Percentiles rank a stretch among this genome's conserved stretches.
These are phyloP conservation scores for Kryptolebias marmoratus DNA, from an alignment of 2,113 vertebrate genomes.

Conservation along the genomic window DNA sequence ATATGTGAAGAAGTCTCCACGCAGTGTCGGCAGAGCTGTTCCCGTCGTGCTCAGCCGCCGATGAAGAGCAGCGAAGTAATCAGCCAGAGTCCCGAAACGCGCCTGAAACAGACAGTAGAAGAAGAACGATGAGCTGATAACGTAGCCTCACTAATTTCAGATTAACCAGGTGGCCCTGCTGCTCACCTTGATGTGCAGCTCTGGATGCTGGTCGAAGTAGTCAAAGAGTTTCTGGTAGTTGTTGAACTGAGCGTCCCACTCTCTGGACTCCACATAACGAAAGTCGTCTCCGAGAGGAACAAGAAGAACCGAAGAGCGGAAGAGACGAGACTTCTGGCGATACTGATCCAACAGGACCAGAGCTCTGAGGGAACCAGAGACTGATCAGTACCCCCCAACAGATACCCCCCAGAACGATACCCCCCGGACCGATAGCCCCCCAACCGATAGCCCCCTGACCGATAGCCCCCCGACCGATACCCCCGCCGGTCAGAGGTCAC, in stretches of 20 bases:
- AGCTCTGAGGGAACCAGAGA: conserved; percentile 76
- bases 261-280: conserved; percentile 86
- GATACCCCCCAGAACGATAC: background rate
- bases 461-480: too few relatives aligned
- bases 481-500: too few relatives aligned
- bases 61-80: conserved; percentile 88
- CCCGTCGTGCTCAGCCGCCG: conserved; percentile 51
- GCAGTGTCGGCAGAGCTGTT: conserved; percentile 80
- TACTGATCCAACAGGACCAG: conserved; percentile 91
- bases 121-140: background rate
- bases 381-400: background rate
- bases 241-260: conserved; percentile 91
- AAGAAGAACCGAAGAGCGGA: conserved; percentile 87
- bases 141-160: background rate
- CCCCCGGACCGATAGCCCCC: too few relatives aligned
- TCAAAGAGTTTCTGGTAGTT: conserved; percentile 94
- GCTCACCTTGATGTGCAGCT: conserved; percentile 88
- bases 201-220: conserved; percentile 88
- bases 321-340: conserved; percentile 94
- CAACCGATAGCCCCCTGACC: too few relatives aligned
- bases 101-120: conserved; percentile 74
- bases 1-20: conserved; percentile 96
- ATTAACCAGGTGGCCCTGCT: background rate
- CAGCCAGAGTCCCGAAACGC: conserved; percentile 91
- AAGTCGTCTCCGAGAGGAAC: conserved; percentile 93